Evolutionary conservation across 2,113 vertebrate species (phyloP), one percentile per base, ranked within the genome.

Genomic region (Mirza zaza): DNA sequence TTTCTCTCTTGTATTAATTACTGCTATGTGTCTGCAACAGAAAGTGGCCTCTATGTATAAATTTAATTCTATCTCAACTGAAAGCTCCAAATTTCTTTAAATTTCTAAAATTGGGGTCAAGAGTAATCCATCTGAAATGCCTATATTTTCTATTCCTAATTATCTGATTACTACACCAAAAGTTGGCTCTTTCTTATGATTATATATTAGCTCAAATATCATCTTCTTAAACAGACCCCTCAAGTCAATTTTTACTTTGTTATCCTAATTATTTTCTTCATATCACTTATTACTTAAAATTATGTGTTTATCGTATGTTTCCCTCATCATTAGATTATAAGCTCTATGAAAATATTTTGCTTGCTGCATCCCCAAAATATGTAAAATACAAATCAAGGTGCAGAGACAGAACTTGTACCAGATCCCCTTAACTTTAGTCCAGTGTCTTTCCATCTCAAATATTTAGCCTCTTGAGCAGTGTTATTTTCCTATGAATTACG

Each of bases 91-190:
- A 55, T 48, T 92, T 81, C 65, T 89, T 92, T 85, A 85, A 94
- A 84, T 88, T 94, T 91, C 71, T 68, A 80, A 92, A 88, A 57
- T 73, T 73, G 57, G 48, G 48, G n/a, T 88, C 2, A 71, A 94
- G 3, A 82, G 32, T 77, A 71, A 77, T 89, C n/a, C 68, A 88
- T n/a, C 8, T 73, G 23, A 92, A 55, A 84, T 59, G 57, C 14
- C 29, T 55, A 14, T 25, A 71, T 79, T 36, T 92, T 84, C 77
- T 27, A 88, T 55, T 94, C 14, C n/a, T 87, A 85, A 85, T 63
- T 80, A 32, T 83, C 71, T 67, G 29, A 87, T 76, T 61, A 25
- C 88, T 65, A 73, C 5, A 57, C 25, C 45, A 88, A 83, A 76
- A 91, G 23, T 70, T 36, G 23, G 42, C 23, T 93, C 80, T 80